Evolutionary conservation across 2,113 vertebrate genomes (phyloP).

Genomic region (Anarhynchus alexandrinus): DNA sequence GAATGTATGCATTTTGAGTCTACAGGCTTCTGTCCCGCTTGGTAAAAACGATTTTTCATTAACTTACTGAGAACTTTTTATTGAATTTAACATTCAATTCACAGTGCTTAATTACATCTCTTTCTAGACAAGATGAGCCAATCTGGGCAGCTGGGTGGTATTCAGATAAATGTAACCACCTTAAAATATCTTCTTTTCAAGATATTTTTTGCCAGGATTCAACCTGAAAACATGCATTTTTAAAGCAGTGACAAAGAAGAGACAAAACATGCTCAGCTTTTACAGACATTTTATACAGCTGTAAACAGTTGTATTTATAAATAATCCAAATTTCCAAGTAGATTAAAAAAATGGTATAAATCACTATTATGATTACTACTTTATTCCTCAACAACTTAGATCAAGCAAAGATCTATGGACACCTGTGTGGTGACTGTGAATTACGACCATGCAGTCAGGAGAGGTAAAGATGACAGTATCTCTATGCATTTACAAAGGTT

Average conservation of each 20-base stretch:
- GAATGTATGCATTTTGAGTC: background rate
- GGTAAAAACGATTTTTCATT: slow-evolving; percentile 2
- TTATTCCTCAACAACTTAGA: background rate
- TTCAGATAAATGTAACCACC: background rate
- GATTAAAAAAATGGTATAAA: background rate
- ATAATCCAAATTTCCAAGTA: background rate
- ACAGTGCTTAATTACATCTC: background rate
- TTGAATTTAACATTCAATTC: background rate
- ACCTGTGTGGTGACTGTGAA: background rate
- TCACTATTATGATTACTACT: background rate
- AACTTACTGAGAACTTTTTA: background rate
- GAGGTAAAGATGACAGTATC: background rate
- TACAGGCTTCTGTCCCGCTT: background rate
- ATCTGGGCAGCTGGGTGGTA: background rate
- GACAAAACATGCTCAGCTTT: background rate
- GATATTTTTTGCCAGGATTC: background rate
- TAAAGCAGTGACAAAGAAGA: background rate
- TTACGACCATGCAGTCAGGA: background rate
- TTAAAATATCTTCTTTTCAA: background rate
- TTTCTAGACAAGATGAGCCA: background rate
- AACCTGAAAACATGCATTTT: background rate
- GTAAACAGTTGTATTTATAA: background rate
- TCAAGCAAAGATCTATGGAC: background rate
- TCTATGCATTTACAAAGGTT: background rate
- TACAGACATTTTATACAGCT: background rate